Percentiles rank a stretch among this genome's conserved stretches.
These are phyloP conservation scores for Solea solea DNA, from an alignment of 2,113 vertebrate genomes.

Conservation along the genomic window DNA sequence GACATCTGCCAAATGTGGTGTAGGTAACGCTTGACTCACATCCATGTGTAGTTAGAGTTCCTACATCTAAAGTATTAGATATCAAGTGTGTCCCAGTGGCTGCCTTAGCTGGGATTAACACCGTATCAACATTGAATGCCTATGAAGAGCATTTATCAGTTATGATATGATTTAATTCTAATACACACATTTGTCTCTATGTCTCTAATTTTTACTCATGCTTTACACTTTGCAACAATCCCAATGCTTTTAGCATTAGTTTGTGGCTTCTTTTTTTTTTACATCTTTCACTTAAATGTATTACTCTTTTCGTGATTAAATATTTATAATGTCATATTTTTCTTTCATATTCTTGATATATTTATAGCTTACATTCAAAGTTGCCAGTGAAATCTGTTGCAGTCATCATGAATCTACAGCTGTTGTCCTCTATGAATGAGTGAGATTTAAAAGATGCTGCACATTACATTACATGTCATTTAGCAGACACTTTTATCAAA, in stretches of 20 bases:
- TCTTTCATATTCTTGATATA: too few species aligned
- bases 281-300: neutral
- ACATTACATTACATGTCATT: too few species aligned
- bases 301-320: neutral
- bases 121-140: neutral
- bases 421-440: too few species aligned
- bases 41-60: neutral
- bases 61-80: neutral
- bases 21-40: neutral
- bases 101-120: neutral
- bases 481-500: too few species aligned
- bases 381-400: too few species aligned
- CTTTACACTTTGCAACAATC: too few species aligned
- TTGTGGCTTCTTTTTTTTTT: neutral
- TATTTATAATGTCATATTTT: too few species aligned
- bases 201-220: neutral
- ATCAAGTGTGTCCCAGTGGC: neutral
- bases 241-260: too few species aligned
- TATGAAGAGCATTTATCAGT: neutral
- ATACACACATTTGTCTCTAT: neutral
- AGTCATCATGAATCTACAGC: too few species aligned
- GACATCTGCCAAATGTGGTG: constrained; percentile 41
- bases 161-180: neutral
- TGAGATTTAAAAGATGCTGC: too few species aligned
- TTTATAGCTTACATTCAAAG: too few species aligned